Conservation (phyloP, 2,113 vertebrate species). For the Corvus cornix region DNA sequence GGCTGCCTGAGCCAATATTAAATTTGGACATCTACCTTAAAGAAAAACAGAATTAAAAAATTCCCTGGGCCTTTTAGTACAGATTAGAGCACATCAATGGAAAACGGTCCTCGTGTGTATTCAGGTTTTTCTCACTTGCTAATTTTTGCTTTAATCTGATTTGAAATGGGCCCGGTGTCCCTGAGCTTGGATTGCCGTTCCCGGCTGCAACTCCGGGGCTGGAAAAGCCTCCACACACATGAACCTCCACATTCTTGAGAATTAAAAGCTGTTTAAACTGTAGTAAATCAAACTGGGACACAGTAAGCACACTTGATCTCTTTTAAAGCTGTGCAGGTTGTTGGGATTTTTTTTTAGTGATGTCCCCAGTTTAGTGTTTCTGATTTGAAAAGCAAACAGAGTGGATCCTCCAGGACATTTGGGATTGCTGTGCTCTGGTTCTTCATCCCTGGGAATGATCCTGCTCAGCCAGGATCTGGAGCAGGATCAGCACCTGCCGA, state of each 20-base stretch:
- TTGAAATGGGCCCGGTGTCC: background rate
- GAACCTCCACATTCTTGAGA: constrained; percentile 40
- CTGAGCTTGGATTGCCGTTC: background rate
- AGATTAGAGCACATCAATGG: constrained; percentile 33
- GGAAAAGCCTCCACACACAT: background rate
- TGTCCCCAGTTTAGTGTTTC: background rate
- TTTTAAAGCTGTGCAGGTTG: constrained; percentile 57
- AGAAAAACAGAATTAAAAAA: constrained; percentile 41
- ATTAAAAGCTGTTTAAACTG: constrained; percentile 25
- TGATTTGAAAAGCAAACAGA: constrained; percentile 32
- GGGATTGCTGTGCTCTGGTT: background rate
- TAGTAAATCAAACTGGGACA: background rate
- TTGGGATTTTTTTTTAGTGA: background rate
- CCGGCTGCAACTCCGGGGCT: background rate
- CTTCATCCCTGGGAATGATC: background rate
- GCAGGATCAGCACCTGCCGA: background rate
- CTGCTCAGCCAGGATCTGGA: background rate
- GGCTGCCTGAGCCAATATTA: background rate
- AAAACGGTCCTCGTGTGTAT: background rate
- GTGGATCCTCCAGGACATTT: background rate
- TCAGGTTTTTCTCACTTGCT: constrained; percentile 23
- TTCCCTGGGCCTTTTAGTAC: background rate
- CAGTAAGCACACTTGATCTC: constrained; percentile 1
- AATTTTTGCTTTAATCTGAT: constrained; percentile 47
- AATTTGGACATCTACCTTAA: constrained; percentile 50